phyloP scores from a whole-genome alignment of 2,797 vertebrate species.

The Leptodactylus fallax region DNA sequence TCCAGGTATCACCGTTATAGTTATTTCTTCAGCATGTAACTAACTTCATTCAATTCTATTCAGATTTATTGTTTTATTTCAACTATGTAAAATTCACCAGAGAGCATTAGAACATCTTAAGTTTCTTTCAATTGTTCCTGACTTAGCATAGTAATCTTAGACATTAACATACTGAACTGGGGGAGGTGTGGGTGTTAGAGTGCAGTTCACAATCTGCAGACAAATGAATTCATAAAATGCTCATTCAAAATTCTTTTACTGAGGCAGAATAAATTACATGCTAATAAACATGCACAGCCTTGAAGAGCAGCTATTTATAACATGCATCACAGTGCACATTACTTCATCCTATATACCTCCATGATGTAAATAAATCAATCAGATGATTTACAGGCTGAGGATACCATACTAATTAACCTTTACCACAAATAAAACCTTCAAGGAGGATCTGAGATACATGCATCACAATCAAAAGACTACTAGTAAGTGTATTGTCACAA shows the following conservation, averaged over 20 bases:
- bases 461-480: background rate
- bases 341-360: constrained; percentile 6
- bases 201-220: constrained; percentile 39
- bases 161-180: constrained; percentile 38
- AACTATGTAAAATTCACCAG: background rate
- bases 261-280: constrained; percentile 48
- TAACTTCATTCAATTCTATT: background rate
- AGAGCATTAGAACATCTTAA: background rate
- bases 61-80: background rate
- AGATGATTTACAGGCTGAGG: background rate
- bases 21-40: background rate
- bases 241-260: constrained; percentile 43
- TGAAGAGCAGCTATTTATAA: constrained; percentile 26
- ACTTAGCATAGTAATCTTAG: constrained; percentile 2
- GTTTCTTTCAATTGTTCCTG: constrained; percentile 3
- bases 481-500: too few relatives aligned
- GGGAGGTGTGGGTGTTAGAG: constrained; percentile 37
- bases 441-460: background rate
- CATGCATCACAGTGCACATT: constrained; percentile 4
- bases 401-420: background rate
- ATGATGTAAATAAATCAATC: constrained; percentile 18
- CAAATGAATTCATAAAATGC: constrained; percentile 48
- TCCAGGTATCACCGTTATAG: background rate
- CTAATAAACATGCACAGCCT: constrained; percentile 33
- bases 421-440: background rate